A percentile compares a stretch with the other conserved stretches of the same genome.
These are phyloP conservation scores for Mythimna lalbum DNA, from an alignment of 2,888 invertebrate genomes.

Conservation along the genomic window DNA sequence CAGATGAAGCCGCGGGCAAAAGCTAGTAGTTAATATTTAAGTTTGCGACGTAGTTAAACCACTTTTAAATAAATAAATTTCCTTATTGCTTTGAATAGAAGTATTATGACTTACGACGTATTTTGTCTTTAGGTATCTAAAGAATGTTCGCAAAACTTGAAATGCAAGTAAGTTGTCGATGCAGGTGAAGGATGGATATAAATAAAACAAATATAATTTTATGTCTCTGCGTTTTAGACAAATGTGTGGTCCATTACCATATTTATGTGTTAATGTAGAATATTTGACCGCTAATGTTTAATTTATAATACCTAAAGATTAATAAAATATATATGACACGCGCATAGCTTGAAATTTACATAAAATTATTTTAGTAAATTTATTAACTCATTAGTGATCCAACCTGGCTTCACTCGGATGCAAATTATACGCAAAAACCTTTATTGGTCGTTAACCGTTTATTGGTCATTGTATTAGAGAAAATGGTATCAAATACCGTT, in stretches of 20 bases:
- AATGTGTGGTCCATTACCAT: slow-evolving; percentile 49
- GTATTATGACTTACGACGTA: no score
- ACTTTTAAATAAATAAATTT: no score
- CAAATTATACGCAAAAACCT: no score
- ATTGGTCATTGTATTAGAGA: no score
- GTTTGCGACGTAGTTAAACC: no score
- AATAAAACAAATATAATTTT: slow-evolving; percentile 33
- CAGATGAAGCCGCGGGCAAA: no score
- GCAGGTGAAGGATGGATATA: slow-evolving; percentile 48
- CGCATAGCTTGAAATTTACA: neutral
- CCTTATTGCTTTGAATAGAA: no score
- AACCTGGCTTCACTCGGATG: no score
- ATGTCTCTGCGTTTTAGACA: slow-evolving; percentile 37
- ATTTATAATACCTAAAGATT: neutral
- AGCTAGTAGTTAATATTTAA: no score
- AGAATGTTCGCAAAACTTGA: slow-evolving; percentile 32
- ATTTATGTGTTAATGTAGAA: slow-evolving; percentile 19
- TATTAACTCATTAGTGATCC: no score
- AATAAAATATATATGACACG: slow-evolving; percentile 1
- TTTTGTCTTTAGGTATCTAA: slow-evolving; percentile 3
- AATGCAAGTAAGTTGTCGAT: slow-evolving; percentile 26
- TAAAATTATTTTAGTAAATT: neutral
- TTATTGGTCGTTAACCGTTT: no score
- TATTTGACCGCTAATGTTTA: slow-evolving; percentile 12
- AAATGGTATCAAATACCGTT: no score